phyloP scores from a whole-genome alignment of 2,113 vertebrate genomes.

The Callorhinus ursinus region DNA sequence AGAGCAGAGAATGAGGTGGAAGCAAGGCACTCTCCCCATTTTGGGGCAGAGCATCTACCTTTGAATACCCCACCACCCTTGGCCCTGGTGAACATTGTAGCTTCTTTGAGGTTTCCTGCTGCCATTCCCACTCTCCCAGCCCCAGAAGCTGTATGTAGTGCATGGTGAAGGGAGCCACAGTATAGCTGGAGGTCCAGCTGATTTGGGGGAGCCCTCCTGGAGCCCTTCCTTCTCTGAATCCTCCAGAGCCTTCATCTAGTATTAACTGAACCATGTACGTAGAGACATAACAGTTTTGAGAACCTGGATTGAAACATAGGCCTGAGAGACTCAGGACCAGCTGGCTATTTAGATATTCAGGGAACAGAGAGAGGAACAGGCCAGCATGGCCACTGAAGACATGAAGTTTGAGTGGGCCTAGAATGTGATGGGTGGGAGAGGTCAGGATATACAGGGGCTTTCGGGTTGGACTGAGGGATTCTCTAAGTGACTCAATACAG shows the following conservation, averaged over 20 bases:
- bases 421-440: not conserved
- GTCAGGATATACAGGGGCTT: not conserved
- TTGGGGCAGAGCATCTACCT: not conserved
- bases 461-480: not conserved
- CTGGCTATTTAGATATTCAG: not conserved
- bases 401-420: not conserved
- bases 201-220: not conserved
- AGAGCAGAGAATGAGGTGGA: not conserved
- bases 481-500: not conserved
- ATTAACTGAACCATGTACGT: constrained; percentile 29
- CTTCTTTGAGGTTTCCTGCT: not conserved
- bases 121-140: not conserved
- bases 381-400: not conserved
- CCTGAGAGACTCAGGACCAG: not conserved
- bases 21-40: not conserved
- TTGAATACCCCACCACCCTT: not conserved
- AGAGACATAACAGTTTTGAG: constrained; percentile 1
- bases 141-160: not conserved
- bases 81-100: not conserved
- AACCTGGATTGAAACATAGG: not conserved
- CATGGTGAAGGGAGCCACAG: not conserved
- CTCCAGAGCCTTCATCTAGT: not conserved
- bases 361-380: not conserved
- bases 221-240: not conserved
- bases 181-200: not conserved